Base-by-base conservation (phyloP, 64 coral and sea anemone genomes). In the Astreopora myriophthalma region DNA sequence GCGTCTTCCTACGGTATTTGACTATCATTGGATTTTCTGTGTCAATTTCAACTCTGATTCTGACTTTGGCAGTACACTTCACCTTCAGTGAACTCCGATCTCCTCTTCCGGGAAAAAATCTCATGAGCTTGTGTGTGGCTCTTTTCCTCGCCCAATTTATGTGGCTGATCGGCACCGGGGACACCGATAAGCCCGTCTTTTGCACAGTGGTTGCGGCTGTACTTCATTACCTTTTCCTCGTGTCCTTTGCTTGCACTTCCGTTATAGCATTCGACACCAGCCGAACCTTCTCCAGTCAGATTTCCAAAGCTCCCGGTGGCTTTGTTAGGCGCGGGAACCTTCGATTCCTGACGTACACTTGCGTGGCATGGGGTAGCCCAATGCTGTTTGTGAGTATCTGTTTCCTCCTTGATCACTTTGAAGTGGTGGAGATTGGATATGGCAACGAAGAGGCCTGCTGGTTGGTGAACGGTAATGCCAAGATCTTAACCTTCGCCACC, bases 241-340 rank as follows among this genome's bases (percentile, higher is more conserved):
- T 91, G 25, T 90, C 91, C 12, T 98, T 98, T 58, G 68, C 71
- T 3, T 95, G 93, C 28, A 93, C 80, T 49, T 87, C 87, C n/a
- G 69, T 98, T 69, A 95, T 98, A 49, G 96, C 96, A 20, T 92
- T 90, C 46, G 95, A 97, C 74, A 97, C 95, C 13, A 86, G 63
- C 8, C 87, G 81, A 31, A 84, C 90, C 14, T 92, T 92, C 34
- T 84, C 90, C 20, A 63, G 72, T 30, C 62, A 86, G 79, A 85
- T 74, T 55, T 71, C 81, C 67, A 85, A 26, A 92, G 82, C 74
- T 33, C 90, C 35, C 60, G 71, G 25, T 2, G 9, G 34, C 1
- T 86, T 38, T 66, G 29, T 52, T n/a, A 49, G 48, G 33, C 34
- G 26, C 6, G 69, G 42, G 13, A 71, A 76, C 48, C 35, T 27